These are phyloP conservation scores for Panurus biarmicus DNA, from an alignment of 2,113 vertebrate genomes.

Conservation along the genomic window DNA sequence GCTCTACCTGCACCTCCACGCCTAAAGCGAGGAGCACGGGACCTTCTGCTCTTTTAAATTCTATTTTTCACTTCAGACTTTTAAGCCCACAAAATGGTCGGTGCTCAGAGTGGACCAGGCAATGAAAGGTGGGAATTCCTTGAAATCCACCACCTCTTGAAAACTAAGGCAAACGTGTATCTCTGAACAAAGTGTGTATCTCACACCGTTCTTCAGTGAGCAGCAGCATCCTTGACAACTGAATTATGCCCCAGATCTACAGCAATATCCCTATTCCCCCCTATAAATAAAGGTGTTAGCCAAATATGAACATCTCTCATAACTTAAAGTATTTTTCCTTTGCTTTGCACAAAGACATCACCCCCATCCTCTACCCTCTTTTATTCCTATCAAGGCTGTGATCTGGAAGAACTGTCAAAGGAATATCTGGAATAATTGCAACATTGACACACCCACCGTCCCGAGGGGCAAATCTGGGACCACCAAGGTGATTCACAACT, in stretches of 20 bases:
- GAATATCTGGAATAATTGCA: not conserved
- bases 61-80: not conserved
- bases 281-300: not conserved
- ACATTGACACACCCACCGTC: not conserved
- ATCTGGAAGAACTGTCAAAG: not conserved
- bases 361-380: not conserved
- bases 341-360: not conserved
- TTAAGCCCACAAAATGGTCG: not conserved
- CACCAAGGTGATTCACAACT: not conserved
- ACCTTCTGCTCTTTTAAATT: not conserved
- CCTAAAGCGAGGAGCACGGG: not conserved
- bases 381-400: not conserved
- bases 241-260: not conserved
- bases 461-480: not conserved
- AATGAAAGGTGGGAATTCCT: not conserved
- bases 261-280: not conserved
- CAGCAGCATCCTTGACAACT: not conserved
- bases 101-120: rapidly evolving
- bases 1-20: rapidly evolving
- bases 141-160: not conserved
- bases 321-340: not conserved
- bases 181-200: not conserved
- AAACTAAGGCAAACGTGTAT: not conserved
- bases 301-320: not conserved
- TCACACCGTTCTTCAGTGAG: not conserved